phyloP scores from a whole-genome alignment of 2,113 vertebrate species.

The Odontophorus gujanensis region DNA sequence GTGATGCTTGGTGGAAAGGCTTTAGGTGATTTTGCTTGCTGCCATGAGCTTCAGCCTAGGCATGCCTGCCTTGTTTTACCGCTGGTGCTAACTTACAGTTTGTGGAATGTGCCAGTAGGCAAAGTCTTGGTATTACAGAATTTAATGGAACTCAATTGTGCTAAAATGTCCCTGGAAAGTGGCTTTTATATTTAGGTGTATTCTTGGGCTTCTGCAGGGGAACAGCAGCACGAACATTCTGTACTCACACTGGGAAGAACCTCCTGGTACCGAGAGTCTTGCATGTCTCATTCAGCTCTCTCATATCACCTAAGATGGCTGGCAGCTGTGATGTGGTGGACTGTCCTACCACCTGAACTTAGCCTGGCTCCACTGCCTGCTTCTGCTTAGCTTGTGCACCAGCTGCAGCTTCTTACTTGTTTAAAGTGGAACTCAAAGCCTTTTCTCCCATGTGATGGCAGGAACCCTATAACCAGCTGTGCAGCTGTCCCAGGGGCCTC shows the following conservation, averaged over 20 bases:
- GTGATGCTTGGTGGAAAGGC: background rate
- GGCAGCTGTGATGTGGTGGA: background rate
- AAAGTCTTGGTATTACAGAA: background rate
- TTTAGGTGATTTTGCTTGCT: background rate
- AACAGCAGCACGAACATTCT: background rate
- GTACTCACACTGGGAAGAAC: background rate
- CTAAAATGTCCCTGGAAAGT: background rate
- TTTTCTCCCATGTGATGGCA: background rate
- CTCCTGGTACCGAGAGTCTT: background rate
- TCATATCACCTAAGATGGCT: background rate
- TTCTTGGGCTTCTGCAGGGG: background rate
- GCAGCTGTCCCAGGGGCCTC: background rate
- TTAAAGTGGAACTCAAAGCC: background rate
- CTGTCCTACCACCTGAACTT: background rate
- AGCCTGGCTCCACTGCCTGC: background rate
- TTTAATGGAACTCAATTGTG: background rate
- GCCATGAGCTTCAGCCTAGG: background rate
- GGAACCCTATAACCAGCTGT: background rate
- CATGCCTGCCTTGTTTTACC: slow-evolving; percentile 14
- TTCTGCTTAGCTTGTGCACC: background rate
- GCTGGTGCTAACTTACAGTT: background rate
- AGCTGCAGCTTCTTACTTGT: background rate
- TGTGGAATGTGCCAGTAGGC: background rate
- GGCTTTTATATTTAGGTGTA: background rate
- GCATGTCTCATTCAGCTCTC: accelerated